Base-by-base conservation (phyloP, 2,113 vertebrate genomes). In the Aphyosemion australe region DNA sequence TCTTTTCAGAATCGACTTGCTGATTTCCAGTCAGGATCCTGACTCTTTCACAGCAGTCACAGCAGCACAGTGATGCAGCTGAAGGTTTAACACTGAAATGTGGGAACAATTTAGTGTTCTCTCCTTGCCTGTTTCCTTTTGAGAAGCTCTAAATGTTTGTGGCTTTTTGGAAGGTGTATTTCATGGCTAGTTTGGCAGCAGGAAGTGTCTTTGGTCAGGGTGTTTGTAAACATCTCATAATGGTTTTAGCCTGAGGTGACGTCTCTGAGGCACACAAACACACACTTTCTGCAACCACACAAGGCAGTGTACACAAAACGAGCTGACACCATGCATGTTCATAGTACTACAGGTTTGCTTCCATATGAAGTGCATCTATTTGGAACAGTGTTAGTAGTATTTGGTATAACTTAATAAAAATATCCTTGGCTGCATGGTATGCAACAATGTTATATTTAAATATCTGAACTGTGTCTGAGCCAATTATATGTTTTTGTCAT, bases 101-200 rank as follows among this genome's bases (percentile, higher is more conserved):
- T 92, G 90, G 89, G 73, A 91, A 66, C 77, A 80, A 89, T 91
- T 88, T 81, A 20, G 75, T 55, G 70, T 72, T 80, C 68, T 34
- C 82, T 73, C 57, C 19, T 62, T 46, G 73, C 73, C 72, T 45
- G 58, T 77, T 86, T 88, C 78, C 79, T 73, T 78, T 71, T 61
- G 43, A 71, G 68, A 68, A 77, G 74, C 83, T 52, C 58, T 57
- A 52, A 90, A 84, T 63, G 81, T 78, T 65, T 12, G 37, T 12
- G 64, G 72, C 67, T 59, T 74, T 61, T 65, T 72, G 58, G 54
- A 61, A 64, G 77, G 70, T 72, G 65, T 61, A 89, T 88, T 87
- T 92, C 84, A 90, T 46, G 83, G 72, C 74, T 82, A 84, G 74
- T 91, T 92, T 86, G 83, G 49, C 54, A 12, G 69, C 82, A 88